These are phyloP conservation scores for Mayetiola destructor DNA, from an alignment of 2,888 invertebrate species.

Conservation along the genomic window DNA sequence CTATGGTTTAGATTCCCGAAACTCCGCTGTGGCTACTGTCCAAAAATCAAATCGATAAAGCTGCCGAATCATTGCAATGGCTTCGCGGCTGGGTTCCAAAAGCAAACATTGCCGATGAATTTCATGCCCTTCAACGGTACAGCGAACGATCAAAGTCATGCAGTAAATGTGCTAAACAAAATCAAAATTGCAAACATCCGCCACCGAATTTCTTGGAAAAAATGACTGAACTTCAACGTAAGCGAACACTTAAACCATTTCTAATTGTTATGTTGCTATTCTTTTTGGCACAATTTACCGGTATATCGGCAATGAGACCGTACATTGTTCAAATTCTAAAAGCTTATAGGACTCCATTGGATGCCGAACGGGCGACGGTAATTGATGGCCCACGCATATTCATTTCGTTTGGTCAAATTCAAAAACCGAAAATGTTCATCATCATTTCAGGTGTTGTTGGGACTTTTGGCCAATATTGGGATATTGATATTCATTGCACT, in stretches of 20 bases:
- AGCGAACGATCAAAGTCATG: slow-evolving; percentile 20
- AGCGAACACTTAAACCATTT: slow-evolving; percentile 41
- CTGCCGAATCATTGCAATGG: slow-evolving; percentile 39
- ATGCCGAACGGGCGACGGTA: slow-evolving; percentile 38
- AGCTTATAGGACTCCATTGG: slow-evolving; percentile 27
- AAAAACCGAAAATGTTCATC: slow-evolving; percentile 34
- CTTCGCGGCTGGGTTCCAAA: slow-evolving; percentile 34
- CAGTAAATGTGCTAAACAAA: slow-evolving; percentile 18
- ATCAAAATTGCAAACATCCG: slow-evolving; percentile 24
- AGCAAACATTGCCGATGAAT: slow-evolving; percentile 21
- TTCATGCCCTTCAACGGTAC: slow-evolving; percentile 20
- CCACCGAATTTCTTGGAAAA: slow-evolving; percentile 24
- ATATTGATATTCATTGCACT: neutral
- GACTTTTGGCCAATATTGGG: neutral
- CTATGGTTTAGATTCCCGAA: slow-evolving; percentile 39
- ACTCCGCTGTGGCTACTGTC: slow-evolving; percentile 46
- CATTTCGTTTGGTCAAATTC: no score
- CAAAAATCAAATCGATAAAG: slow-evolving; percentile 40
- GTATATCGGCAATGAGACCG: slow-evolving; percentile 38
- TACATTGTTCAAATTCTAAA: slow-evolving; percentile 43
- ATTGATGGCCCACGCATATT: slow-evolving; percentile 40
- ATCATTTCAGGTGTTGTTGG: slow-evolving; percentile 36
- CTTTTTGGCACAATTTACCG: slow-evolving; percentile 40
- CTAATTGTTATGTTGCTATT: slow-evolving; percentile 40
- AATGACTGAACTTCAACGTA: slow-evolving; percentile 34